These are phyloP conservation scores for Macheiramphus alcinus DNA, from an alignment of 2,113 vertebrate genomes.

Conservation along the genomic window DNA sequence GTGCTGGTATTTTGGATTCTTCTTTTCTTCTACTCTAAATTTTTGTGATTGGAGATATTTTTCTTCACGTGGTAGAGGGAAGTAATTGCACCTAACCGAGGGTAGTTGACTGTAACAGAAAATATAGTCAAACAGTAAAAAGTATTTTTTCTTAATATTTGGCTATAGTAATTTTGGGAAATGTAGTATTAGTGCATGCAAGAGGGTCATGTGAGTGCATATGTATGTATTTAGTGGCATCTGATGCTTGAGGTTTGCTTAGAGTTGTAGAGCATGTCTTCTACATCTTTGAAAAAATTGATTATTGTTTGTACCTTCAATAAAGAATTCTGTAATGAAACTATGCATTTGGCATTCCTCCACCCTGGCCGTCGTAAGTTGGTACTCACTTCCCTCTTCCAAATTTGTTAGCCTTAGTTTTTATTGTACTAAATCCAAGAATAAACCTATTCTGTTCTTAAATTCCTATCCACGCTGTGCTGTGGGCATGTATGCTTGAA, in stretches of 20 bases:
- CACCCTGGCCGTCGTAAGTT: accelerated
- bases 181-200: neutral
- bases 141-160: neutral
- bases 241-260: neutral
- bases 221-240: neutral
- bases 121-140: neutral
- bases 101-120: neutral
- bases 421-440: neutral
- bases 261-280: neutral
- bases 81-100: neutral
- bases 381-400: neutral
- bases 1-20: neutral
- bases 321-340: neutral
- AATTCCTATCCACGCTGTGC: neutral
- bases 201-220: neutral
- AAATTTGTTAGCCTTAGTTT: neutral
- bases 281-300: neutral
- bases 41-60: neutral
- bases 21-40: neutral
- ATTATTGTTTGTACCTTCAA: neutral
- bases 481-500: neutral
- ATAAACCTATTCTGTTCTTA: neutral
- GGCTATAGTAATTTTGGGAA: neutral
- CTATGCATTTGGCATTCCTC: neutral
- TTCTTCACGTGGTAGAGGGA: neutral